phyloP scores from a whole-genome alignment of 2,888 invertebrate genomes.

The Andricus curvator region DNA sequence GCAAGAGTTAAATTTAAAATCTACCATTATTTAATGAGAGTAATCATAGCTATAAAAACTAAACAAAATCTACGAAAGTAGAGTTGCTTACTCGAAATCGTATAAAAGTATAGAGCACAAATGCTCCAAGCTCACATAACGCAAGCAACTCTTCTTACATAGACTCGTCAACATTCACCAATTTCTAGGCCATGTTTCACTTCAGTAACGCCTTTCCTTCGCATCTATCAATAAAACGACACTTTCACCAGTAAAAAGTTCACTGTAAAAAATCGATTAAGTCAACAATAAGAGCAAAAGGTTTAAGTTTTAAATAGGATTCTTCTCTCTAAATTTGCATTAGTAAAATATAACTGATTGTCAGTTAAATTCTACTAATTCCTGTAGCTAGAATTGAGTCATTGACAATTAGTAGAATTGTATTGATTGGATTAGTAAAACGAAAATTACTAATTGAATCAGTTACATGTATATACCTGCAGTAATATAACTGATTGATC shows the following conservation, averaged over 20 bases:
- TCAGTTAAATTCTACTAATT: no score
- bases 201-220: neutral
- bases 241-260: neutral
- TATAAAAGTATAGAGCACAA: neutral
- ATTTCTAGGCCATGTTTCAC: slow-evolving; percentile 1
- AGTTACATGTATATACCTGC: no score
- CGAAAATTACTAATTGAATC: no score
- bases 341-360: no score
- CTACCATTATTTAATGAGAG: neutral
- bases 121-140: neutral
- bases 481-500: no score
- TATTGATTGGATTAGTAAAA: no score
- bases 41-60: neutral
- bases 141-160: neutral
- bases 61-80: neutral
- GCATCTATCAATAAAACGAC: neutral
- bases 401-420: no score
- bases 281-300: neutral
- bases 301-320: neutral
- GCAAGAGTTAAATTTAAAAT: neutral
- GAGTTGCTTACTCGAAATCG: neutral
- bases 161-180: neutral
- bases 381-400: no score
- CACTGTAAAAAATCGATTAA: neutral
- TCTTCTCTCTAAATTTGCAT: no score